Conservation (phyloP, 2,888 invertebrate genomes). For the Drosophila merina region DNA sequence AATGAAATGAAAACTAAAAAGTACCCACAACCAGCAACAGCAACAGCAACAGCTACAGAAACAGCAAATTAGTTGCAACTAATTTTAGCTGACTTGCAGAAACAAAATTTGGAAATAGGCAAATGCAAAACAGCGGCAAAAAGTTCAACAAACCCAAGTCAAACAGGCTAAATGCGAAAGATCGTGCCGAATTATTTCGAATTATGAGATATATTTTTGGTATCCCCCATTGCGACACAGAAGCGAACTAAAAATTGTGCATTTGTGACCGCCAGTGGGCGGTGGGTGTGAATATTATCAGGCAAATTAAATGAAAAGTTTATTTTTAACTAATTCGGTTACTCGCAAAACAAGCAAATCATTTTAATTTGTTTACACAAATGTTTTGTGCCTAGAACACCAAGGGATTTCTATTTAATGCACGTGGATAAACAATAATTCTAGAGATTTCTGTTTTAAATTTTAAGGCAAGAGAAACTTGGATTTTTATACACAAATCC, state of each 20-base stretch:
- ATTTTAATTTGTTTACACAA: slow-evolving; percentile 54
- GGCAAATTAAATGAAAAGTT: slow-evolving; percentile 63
- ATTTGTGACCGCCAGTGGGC: slow-evolving; percentile 16
- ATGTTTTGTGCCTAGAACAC: slow-evolving; percentile 18
- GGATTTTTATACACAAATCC: background rate
- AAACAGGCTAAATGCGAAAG: slow-evolving; percentile 39
- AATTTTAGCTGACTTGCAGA: slow-evolving; percentile 60
- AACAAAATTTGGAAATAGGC: slow-evolving; percentile 41
- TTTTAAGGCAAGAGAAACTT: background rate
- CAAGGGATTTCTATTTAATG: slow-evolving; percentile 8
- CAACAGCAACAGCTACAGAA: background rate
- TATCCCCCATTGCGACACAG: slow-evolving; percentile 15
- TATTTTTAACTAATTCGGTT: slow-evolving; percentile 52
- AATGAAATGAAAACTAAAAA: slow-evolving; percentile 44
- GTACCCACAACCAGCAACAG: slow-evolving; percentile 18
- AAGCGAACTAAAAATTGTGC: slow-evolving; percentile 21
- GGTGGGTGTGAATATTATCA: slow-evolving; percentile 58
- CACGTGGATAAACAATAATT: background rate
- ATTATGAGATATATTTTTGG: slow-evolving; percentile 72
- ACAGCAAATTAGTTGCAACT: slow-evolving; percentile 61
- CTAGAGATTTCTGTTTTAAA: slow-evolving; percentile 3
- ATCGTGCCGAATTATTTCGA: slow-evolving; percentile 55
- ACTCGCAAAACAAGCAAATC: slow-evolving; percentile 22
- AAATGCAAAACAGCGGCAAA: slow-evolving; percentile 37
- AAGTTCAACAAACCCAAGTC: slow-evolving; percentile 71